Evolutionary conservation across 2,113 vertebrate genomes (phyloP), one percentile per base, ranked within the genome.

Genomic region (Phyllostomus discolor): DNA sequence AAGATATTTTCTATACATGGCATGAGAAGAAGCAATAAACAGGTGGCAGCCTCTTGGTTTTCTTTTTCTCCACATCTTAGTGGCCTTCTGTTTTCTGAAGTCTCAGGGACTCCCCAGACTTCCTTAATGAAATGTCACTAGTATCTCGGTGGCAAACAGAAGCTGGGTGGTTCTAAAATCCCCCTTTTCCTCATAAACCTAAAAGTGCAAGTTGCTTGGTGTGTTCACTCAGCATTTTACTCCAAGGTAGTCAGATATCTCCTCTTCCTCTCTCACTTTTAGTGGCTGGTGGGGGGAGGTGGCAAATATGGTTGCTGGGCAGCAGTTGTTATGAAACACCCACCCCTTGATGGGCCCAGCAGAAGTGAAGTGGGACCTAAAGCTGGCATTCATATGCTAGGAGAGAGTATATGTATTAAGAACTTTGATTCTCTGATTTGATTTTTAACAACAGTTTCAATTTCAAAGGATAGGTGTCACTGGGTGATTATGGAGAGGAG

Each of bases 371-470:
- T 2, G 15, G 12, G 26, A 5, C 1, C 6, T 48, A 50, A 82
- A 38, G 2, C 16, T 69, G 17, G 2, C 0, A n/a, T 50, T 15
- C 26, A 3, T 31, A 26, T 78, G 41, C 80, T 73, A 83, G 31
- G 69, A 94, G 33, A 11, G 10, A 57, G 24, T 4, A 19, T 35
- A 62, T 75, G 48, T 80, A 57, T 38, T 54, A 72, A 50, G 52
- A 82, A 10, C 81, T 88, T 82, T 59, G 1, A 8, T 88, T 4
- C 54, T 94, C 62, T 78, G 52, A 48, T 28, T 57, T 72, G 17
- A 84, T 81, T 85, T 41, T 94, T 57, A 78, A 90, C 16, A 90
- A n/a, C 1, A 35, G 38, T 67, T 92, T 75, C 24, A 54, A 33
- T 0, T 75, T 6, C 26, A 50, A 92, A 79, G 12, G 2, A 1